Conservation (phyloP, 2,888 invertebrate species). For the Drosophila mimetica region DNA sequence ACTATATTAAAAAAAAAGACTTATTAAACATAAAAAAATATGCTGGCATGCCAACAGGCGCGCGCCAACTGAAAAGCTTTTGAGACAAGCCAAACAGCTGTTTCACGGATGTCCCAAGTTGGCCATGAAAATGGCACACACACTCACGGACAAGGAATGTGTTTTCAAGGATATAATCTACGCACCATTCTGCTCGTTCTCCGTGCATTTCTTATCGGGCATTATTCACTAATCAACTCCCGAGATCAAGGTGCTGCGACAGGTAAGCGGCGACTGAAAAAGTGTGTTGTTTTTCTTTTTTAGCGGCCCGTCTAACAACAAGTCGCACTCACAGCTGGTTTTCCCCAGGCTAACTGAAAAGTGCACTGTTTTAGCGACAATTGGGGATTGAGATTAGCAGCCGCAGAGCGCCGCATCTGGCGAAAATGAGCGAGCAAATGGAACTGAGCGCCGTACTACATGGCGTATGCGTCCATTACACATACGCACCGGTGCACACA, state of each 20-base stretch:
- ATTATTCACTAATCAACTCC: constrained; percentile 31
- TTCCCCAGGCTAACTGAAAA: constrained; percentile 8
- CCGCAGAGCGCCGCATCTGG: constrained; percentile 48
- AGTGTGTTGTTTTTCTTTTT: neutral
- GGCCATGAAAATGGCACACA: constrained; percentile 29
- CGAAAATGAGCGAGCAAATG: constrained; percentile 59
- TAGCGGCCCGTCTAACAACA: constrained; percentile 15
- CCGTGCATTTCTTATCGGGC: constrained; percentile 69
- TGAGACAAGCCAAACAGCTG: constrained; percentile 61
- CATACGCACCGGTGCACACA: constrained; percentile 33
- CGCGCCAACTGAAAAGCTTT: constrained; percentile 60
- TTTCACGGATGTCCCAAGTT: constrained; percentile 43
- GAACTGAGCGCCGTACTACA: constrained; percentile 64
- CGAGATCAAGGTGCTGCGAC: constrained; percentile 11
- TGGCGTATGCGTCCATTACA: constrained; percentile 60
- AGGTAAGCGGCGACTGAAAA: constrained; percentile 12
- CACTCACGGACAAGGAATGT: constrained; percentile 8
- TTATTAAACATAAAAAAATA: constrained; percentile 32
- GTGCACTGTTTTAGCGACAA: constrained; percentile 40
- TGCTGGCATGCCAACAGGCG: constrained; percentile 68
- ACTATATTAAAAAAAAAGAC: too few relatives aligned
- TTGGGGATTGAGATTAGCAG: constrained; percentile 52
- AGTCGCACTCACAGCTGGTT: constrained; percentile 45
- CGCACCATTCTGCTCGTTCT: constrained; percentile 64
- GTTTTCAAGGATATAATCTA: constrained; percentile 41